These are phyloP conservation scores for Chironomus tentans DNA, from an alignment of 2,888 invertebrate species.

Conservation along the genomic window DNA sequence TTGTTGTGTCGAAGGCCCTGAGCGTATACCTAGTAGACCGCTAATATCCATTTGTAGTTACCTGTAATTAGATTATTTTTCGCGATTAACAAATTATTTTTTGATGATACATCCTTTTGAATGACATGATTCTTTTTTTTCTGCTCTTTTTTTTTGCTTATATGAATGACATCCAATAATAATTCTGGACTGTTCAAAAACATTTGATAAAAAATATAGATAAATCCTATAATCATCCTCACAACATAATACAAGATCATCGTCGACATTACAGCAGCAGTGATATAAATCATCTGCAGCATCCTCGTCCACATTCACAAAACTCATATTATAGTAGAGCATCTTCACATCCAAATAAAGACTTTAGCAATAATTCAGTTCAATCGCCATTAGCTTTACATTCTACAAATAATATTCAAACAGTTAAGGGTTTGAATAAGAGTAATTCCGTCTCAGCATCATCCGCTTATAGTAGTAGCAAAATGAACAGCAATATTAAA, in stretches of 20 bases:
- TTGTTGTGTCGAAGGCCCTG: too few relatives aligned
- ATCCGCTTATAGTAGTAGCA: conserved; percentile 6
- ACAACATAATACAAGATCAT: conserved; percentile 16
- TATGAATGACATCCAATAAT: too few relatives aligned
- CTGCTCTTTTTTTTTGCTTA: too few relatives aligned
- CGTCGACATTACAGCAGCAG: conserved; percentile 24
- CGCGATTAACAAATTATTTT: too few relatives aligned
- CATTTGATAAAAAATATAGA: background rate
- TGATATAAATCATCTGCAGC: conserved; percentile 22
- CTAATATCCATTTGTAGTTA: too few relatives aligned
- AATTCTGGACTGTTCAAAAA: too few relatives aligned
- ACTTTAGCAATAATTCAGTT: conserved; percentile 20
- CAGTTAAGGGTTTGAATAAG: conserved; percentile 4
- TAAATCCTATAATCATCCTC: conserved; percentile 14
- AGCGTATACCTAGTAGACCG: too few relatives aligned
- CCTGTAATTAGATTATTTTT: too few relatives aligned
- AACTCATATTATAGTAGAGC: conserved; percentile 25
- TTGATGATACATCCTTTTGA: too few relatives aligned
- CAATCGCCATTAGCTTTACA: conserved; percentile 23
- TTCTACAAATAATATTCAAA: conserved; percentile 23
- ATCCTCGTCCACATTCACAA: conserved; percentile 19
- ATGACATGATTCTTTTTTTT: too few relatives aligned
- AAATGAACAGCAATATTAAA: conserved; percentile 25
- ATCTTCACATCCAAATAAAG: conserved; percentile 23
- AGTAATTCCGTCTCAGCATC: background rate